Conservation (phyloP, 2,888 invertebrate genomes). For the Chouioia cunea region DNA sequence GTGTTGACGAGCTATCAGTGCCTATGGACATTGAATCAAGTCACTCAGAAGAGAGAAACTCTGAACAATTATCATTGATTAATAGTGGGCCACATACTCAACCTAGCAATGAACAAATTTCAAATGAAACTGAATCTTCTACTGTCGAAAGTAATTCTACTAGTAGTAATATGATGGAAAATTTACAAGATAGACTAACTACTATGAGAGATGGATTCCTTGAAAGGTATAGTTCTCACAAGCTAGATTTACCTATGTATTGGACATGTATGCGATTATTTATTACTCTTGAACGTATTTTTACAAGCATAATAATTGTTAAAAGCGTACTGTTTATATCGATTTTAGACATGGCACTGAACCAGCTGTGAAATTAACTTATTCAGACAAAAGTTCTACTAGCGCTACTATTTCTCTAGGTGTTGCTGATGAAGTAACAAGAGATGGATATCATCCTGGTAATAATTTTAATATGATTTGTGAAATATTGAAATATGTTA, state of each 20-base stretch:
- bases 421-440: constrained; percentile 68
- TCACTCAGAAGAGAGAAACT: constrained; percentile 58
- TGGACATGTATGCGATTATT: no score
- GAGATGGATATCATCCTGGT: constrained; percentile 64
- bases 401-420: constrained; percentile 73
- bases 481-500: background rate
- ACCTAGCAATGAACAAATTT: constrained; percentile 45
- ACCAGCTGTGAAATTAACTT: constrained; percentile 75
- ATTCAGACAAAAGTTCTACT: constrained; percentile 75
- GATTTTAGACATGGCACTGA: constrained; percentile 70
- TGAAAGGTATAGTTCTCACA: constrained; percentile 65
- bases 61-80: constrained; percentile 56
- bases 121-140: constrained; percentile 48
- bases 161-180: constrained; percentile 64
- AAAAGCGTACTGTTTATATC: background rate
- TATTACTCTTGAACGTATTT: background rate
- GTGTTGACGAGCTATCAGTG: constrained; percentile 49
- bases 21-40: constrained; percentile 63
- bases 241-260: background rate
- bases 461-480: constrained; percentile 19
- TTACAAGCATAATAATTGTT: background rate
- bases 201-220: constrained; percentile 73
- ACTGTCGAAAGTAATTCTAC: constrained; percentile 53
- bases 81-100: constrained; percentile 50
- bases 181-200: constrained; percentile 67